A percentile compares a stretch with the other conserved stretches of the same genome.
Conservation (phyloP, 2,797 vertebrate genomes). For the Alca torda region DNA sequence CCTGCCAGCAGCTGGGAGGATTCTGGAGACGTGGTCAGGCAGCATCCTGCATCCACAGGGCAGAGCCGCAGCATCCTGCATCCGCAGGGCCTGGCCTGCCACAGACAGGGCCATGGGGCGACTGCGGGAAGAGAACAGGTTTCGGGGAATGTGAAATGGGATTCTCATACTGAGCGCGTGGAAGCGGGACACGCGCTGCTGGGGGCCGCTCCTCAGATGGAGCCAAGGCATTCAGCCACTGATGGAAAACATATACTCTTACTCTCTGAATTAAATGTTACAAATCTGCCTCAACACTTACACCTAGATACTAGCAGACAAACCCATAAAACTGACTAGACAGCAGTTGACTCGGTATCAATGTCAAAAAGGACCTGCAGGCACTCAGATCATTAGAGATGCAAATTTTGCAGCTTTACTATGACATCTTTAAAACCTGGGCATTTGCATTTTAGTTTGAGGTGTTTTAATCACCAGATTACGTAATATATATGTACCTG, state of each 20-base stretch:
- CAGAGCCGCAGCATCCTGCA: neutral
- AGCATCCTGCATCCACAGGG: neutral
- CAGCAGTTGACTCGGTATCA: neutral
- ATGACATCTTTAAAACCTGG: neutral
- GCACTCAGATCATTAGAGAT: neutral
- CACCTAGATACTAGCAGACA: neutral
- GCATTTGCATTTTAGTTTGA: neutral
- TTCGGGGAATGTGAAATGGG: neutral
- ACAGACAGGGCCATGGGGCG: neutral
- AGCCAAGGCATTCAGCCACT: neutral
- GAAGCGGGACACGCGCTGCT: neutral
- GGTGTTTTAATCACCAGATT: neutral
- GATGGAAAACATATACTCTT: neutral
- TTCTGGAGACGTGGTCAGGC: neutral
- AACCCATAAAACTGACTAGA: neutral
- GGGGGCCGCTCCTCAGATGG: neutral
- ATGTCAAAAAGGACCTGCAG: neutral
- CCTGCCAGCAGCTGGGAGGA: neutral
- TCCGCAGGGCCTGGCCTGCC: neutral
- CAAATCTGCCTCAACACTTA: neutral
- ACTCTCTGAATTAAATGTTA: neutral
- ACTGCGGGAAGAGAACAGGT: neutral
- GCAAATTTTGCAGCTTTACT: neutral
- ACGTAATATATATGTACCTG: neutral
- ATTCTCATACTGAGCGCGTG: fast-evolving